Percentiles rank a stretch among this genome's conserved stretches.
Conservation (phyloP, 37 sponge, comb jelly and placozoan genomes). For the Beroe ovata region DNA sequence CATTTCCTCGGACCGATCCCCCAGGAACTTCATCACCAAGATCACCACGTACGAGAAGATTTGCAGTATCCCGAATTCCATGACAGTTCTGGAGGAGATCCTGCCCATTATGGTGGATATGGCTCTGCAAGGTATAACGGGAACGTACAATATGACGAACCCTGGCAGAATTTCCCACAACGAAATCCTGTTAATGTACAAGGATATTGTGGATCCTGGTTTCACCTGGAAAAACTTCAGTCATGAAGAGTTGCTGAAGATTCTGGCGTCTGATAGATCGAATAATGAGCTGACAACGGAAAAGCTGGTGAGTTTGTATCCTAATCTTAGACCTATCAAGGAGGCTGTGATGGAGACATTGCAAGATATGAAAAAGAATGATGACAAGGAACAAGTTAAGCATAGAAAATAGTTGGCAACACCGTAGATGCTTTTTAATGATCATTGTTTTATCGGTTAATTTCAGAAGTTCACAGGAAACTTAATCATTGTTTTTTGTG, state of each 20-base stretch:
- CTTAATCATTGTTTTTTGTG: too few species aligned
- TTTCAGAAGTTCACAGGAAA: background rate
- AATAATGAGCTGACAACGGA: background rate
- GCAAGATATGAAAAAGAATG: background rate
- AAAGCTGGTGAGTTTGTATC: background rate
- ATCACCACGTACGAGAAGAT: background rate
- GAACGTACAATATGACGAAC: background rate
- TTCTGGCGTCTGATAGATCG: background rate
- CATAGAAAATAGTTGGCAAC: background rate
- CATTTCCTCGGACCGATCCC: background rate
- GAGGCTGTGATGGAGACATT: background rate
- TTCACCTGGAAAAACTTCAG: background rate
- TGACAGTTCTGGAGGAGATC: conserved; percentile 1
- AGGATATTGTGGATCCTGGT: background rate
- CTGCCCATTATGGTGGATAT: background rate
- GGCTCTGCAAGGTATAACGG: background rate
- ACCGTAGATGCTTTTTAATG: background rate
- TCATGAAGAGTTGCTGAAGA: background rate
- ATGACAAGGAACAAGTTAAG: background rate
- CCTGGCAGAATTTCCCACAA: background rate
- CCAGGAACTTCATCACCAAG: conserved; percentile 35
- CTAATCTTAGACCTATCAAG: background rate
- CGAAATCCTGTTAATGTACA: background rate
- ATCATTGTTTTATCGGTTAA: background rate
- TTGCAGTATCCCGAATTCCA: conserved; percentile 14